Conservation (phyloP, 1,140 invertebrate genomes). For the Cryptotermes secundus region DNA sequence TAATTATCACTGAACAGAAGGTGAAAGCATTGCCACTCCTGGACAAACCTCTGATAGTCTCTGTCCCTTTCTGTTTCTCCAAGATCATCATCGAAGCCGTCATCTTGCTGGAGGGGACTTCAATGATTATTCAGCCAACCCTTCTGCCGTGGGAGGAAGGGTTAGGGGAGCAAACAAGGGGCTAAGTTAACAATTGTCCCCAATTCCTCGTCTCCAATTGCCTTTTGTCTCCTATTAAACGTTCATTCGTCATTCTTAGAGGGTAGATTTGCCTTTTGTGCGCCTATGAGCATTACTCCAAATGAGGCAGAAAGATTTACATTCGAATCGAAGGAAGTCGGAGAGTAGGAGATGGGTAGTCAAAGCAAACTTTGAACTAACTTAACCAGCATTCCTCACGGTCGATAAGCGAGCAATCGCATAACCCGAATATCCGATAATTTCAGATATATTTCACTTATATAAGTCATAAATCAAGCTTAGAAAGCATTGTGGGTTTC, state of each 20-base stretch:
- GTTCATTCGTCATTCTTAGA: slow-evolving; percentile 25
- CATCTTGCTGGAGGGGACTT: background rate
- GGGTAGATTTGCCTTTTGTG: background rate
- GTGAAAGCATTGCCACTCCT: too few relatives aligned
- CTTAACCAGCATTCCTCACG: background rate
- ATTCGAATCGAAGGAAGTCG: background rate
- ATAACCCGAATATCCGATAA: slow-evolving; percentile 9
- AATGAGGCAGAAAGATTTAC: slow-evolving; percentile 28
- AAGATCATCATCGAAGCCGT: background rate
- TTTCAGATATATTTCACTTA: background rate
- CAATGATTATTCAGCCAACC: too few relatives aligned
- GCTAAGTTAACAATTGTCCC: slow-evolving; percentile 29
- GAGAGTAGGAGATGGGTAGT: background rate
- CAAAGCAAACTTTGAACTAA: background rate
- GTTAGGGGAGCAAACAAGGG: slow-evolving; percentile 9
- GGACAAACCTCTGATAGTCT: too few relatives aligned
- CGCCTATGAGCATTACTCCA: background rate
- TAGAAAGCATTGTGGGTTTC: background rate
- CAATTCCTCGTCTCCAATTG: slow-evolving; percentile 22
- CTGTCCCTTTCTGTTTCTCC: background rate
- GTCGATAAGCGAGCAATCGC: background rate
- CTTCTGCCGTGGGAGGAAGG: background rate
- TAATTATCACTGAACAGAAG: too few relatives aligned
- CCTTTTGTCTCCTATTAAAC: slow-evolving; percentile 29
- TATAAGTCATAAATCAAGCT: background rate